These are phyloP conservation scores for Eremophila alpestris DNA, from an alignment of 2,797 vertebrate species.

Conservation along the genomic window DNA sequence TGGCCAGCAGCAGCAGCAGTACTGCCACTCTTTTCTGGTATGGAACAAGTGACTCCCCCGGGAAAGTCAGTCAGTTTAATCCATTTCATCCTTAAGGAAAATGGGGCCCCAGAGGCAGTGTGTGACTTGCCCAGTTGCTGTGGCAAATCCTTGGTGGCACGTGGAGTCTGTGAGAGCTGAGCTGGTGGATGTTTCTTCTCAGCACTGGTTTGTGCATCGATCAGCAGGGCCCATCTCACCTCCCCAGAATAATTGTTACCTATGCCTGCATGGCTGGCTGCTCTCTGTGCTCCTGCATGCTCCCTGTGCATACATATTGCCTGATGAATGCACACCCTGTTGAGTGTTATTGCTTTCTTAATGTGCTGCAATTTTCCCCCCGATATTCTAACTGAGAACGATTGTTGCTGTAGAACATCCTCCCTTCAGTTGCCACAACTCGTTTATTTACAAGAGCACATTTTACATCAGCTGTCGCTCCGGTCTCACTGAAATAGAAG, in stretches of 20 bases:
- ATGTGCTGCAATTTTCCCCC: conserved; percentile 29
- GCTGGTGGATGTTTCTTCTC: background rate
- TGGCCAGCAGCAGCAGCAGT: background rate
- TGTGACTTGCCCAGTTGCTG: background rate
- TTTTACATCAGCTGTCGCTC: background rate
- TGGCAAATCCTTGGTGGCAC: background rate
- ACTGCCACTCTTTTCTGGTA: background rate
- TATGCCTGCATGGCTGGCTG: conserved; percentile 3
- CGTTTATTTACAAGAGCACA: conserved; percentile 28
- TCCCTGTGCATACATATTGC: conserved; percentile 10
- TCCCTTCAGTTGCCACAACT: background rate
- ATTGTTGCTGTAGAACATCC: conserved; percentile 14
- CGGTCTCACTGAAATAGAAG: background rate
- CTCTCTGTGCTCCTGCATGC: background rate
- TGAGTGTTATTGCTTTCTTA: conserved; percentile 49
- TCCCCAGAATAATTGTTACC: background rate
- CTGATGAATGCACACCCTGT: conserved; percentile 28
- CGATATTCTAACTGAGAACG: conserved; percentile 34
- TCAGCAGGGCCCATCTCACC: accelerated
- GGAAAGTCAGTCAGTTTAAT: background rate
- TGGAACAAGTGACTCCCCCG: background rate
- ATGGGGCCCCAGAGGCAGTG: accelerated
- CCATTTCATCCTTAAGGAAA: background rate
- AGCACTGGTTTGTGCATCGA: background rate
- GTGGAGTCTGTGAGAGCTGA: accelerated